A percentile compares a stretch with the other conserved stretches of the same genome.
Conservation (phyloP, 53 echinoderm and acorn worm species). For the Holothuria leucospilota region DNA sequence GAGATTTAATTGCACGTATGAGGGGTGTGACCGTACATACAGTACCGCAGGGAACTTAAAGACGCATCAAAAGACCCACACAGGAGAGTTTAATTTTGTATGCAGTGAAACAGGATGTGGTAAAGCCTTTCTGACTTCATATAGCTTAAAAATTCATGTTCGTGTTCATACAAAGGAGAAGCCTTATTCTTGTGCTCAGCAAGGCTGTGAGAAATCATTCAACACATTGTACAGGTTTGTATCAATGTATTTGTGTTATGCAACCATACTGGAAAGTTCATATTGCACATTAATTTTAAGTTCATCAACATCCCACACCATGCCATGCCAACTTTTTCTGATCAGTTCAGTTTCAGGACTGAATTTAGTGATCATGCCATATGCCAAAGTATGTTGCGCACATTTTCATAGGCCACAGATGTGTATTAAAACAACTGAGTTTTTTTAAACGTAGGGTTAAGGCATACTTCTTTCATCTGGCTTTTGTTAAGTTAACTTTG, state of each 20-base stretch:
- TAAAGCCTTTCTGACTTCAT: conserved; percentile 95
- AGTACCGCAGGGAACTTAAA: conserved; percentile 96
- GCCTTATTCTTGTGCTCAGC: conserved; percentile 91
- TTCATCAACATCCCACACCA: no score
- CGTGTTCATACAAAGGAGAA: conserved; percentile 98
- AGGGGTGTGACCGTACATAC: conserved; percentile 84
- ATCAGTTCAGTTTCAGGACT: no score
- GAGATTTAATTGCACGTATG: conserved; percentile 82
- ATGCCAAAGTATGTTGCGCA: no score
- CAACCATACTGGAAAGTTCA: no score
- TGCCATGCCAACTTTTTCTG: no score
- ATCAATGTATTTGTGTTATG: neutral
- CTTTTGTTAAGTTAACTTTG: no score
- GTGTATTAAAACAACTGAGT: no score
- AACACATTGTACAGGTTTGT: conserved; percentile 96
- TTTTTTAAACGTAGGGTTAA: no score
- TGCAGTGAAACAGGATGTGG: conserved; percentile 94
- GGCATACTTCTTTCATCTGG: no score
- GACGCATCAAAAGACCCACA: conserved; percentile 95
- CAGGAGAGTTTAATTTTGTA: conserved; percentile 91
- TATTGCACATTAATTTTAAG: no score
- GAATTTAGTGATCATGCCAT: no score
- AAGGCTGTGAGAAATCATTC: conserved; percentile 92
- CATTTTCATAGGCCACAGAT: no score
- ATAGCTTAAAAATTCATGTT: conserved; percentile 97